Percentiles rank a stretch among this genome's conserved stretches.
These are phyloP conservation scores for Micoletzkya japonica DNA, from an alignment of 2,888 invertebrate species.

Conservation along the genomic window DNA sequence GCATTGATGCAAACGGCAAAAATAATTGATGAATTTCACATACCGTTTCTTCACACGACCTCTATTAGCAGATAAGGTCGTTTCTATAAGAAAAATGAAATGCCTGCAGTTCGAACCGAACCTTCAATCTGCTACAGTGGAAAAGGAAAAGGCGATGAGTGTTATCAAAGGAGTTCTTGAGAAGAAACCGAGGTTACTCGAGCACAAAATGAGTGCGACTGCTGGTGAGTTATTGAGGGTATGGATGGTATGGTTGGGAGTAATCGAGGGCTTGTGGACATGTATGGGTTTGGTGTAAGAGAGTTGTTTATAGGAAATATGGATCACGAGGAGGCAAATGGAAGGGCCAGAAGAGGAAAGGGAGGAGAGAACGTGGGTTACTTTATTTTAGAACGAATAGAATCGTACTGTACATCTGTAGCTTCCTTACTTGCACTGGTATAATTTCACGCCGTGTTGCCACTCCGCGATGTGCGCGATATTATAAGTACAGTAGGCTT, in stretches of 20 bases:
- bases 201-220: constrained; percentile 41
- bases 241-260: too few relatives aligned
- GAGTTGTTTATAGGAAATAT: not conserved
- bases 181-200: constrained; percentile 56
- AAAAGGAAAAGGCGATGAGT: constrained; percentile 43
- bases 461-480: too few relatives aligned
- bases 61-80: too few relatives aligned
- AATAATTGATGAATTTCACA: not conserved
- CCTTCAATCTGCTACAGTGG: not conserved
- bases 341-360: constrained; percentile 10
- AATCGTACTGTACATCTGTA: not conserved
- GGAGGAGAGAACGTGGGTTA: constrained; percentile 26
- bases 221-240: constrained; percentile 32
- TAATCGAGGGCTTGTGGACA: too few relatives aligned
- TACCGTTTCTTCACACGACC: too few relatives aligned
- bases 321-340: not conserved
- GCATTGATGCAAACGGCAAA: not conserved
- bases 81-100: too few relatives aligned
- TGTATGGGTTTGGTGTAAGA: not conserved
- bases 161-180: constrained; percentile 49
- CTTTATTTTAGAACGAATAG: not conserved
- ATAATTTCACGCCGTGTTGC: too few relatives aligned
- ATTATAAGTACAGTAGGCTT: too few relatives aligned
- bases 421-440: too few relatives aligned
- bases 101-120: constrained; percentile 57